Evolutionary conservation across 2,888 invertebrate species (phyloP), one percentile per base, ranked within the genome.

Genomic region (Ptilodon capucinus): DNA sequence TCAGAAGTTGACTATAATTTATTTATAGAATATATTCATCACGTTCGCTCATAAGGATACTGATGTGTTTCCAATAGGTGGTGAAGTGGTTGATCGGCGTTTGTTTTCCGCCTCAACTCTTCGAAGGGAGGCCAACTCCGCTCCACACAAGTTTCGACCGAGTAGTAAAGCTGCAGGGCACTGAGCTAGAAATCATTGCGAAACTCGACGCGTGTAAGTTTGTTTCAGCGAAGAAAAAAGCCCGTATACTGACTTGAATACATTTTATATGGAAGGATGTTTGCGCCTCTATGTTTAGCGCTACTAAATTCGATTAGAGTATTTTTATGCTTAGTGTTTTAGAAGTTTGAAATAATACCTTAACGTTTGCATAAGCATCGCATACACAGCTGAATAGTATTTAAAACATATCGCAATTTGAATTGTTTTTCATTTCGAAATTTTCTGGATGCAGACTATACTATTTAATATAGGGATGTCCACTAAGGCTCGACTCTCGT

Each of bases 221-320:
- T 35, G 13, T 32, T 32, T 32, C 14, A n/a, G 2, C 32, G 14
- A 14, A 14, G 14, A 14, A 14, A 13, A 32, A 32, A 32, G 32
- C 14, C 11, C n/a, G 4, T 30, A 3, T n/a, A n/a, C 11, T 11
- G 11, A 2, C 8, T n/a, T 28, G 4, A 28, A 28, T 28, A 28
- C 8, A n/a, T 28, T 28, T 28, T 25, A 25, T 25, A 25, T 25
- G 11, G 28, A 28, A 3, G 8, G 28, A 1, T n/a, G n/a, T n/a
- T n/a, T 4, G n/a, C n/a, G n/a, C 11, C n/a, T 32, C 32, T 32
- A 32, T 32, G 14, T 32, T 32, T 32, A 14, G 32, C 7, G 14
- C 14, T 7, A 14, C 13, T 19, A 19, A 74, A 77, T 71, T 64
- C 62, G 65, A 76, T 77, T 74, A 72, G 54, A 67, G 62, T 65